Percentiles rank a stretch among this genome's conserved stretches.
Conservation (phyloP, 2,797 vertebrate genomes). For the Carduelis carduelis region DNA sequence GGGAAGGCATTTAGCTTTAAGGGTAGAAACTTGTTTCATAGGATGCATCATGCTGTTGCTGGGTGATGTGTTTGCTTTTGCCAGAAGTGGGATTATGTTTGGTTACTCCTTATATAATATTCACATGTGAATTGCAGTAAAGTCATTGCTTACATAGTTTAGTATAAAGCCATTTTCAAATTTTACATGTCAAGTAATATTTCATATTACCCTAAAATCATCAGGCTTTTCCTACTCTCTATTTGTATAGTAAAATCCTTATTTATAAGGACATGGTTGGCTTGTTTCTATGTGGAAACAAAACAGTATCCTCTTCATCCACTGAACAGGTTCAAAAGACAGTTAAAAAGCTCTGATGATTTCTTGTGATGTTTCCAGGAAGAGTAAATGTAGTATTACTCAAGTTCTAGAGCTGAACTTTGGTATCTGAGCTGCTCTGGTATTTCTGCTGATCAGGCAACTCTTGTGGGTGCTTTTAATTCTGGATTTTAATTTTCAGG, state of each 20-base stretch:
- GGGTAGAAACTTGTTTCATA: not conserved
- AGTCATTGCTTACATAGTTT: not conserved
- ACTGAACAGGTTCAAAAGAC: not conserved
- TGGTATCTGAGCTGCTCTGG: not conserved
- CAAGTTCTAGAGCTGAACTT: not conserved
- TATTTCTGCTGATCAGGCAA: not conserved
- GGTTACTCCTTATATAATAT: not conserved
- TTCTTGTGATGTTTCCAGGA: not conserved
- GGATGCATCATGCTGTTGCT: conserved; percentile 12
- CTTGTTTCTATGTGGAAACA: not conserved
- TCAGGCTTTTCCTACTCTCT: not conserved
- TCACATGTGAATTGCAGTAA: not conserved
- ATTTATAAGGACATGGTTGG: not conserved
- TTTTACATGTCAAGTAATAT: not conserved
- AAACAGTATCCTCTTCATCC: not conserved
- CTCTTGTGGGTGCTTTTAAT: not conserved
- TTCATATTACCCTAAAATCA: not conserved
- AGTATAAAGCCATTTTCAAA: not conserved
- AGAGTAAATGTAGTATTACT: not conserved
- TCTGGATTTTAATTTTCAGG: not conserved
- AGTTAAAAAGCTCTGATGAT: not conserved
- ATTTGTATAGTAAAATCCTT: not conserved
- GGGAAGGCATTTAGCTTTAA: not conserved
- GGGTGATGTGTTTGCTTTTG: not conserved
- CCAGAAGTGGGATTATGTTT: not conserved